Base-by-base conservation (phyloP, 1,140 invertebrate species). In the Delia radicum region DNA sequence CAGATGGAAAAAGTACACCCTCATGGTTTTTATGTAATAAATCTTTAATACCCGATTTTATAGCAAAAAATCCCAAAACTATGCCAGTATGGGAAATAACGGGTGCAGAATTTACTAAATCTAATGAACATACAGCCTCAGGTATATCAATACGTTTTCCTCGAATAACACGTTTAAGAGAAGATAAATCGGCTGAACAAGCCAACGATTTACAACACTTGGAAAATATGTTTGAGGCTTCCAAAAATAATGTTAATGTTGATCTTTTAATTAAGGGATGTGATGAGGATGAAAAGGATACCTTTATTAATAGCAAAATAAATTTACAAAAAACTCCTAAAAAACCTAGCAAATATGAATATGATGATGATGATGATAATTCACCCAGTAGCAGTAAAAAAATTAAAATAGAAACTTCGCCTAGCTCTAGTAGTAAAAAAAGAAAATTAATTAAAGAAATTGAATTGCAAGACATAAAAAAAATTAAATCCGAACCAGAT, bases 11-110 rank as follows among this genome's bases (percentile, higher is more conserved):
- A 63, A 90, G 90, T 81, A 85, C 95, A 2, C 96, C 96, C 0
- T 78, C 86, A 1, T 97, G 96, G 96, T 84, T 98, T n/a, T 89
- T 90, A 62, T 93, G 94, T 61, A 95, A 92, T 29, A 95, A 94
- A 83, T 89, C 91, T 0, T 90, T 98, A 88, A 87, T 96, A 10
- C 96, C 96, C 0, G 96, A 98, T 88, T 97, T 96, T 87, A 90
- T 98, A 4, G 93, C 93, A 13, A 89, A 87, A 77, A 91, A 96
- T 88, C 96, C 96, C 0, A 93, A 94, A 87, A 88, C 91, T 72
- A 92, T 95, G 83, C 96, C 95, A 3, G 93, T 98, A 15, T 98
- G 96, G 96, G 95, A 98, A 88, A 96, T 98, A 33, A 94, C 94
- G 2, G 96, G 96, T 0, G 96, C 96, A 0, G 96, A 98, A 87